phyloP scores from a whole-genome alignment of 1,140 invertebrate species.

The Calliopsis andreniformis region DNA sequence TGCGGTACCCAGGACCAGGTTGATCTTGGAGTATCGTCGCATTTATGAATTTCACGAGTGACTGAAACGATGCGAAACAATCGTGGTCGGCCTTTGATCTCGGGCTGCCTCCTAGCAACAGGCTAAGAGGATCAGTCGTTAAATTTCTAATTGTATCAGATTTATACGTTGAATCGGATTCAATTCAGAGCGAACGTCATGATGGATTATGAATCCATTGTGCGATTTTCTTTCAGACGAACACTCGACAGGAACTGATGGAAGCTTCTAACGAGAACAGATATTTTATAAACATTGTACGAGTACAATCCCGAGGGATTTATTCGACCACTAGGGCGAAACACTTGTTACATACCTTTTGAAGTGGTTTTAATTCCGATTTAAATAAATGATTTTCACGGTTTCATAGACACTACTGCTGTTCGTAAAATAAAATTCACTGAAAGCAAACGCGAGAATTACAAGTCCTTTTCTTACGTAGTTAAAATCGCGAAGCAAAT shows the following conservation, averaged over 20 bases:
- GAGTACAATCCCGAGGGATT: too few relatives aligned
- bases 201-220: constrained; percentile 1
- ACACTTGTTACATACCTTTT: too few relatives aligned
- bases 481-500: background rate
- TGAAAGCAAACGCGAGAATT: background rate
- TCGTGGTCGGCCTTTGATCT: constrained; percentile 8
- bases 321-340: too few relatives aligned
- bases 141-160: constrained; percentile 11
- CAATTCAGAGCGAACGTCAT: background rate
- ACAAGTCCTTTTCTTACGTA: background rate
- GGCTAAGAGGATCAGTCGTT: constrained; percentile 3
- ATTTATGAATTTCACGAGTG: constrained; percentile 23
- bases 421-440: background rate
- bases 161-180: constrained; percentile 15
- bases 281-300: background rate
- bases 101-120: background rate
- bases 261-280: background rate
- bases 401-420: background rate
- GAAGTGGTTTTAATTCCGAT: too few relatives aligned
- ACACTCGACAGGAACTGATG: background rate
- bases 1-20: background rate
- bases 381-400: too few relatives aligned
- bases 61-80: constrained; percentile 5
- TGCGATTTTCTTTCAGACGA: background rate
- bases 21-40: background rate